Evolutionary conservation across 2,888 invertebrate species (phyloP).

Genomic region (Beris chalybata): DNA sequence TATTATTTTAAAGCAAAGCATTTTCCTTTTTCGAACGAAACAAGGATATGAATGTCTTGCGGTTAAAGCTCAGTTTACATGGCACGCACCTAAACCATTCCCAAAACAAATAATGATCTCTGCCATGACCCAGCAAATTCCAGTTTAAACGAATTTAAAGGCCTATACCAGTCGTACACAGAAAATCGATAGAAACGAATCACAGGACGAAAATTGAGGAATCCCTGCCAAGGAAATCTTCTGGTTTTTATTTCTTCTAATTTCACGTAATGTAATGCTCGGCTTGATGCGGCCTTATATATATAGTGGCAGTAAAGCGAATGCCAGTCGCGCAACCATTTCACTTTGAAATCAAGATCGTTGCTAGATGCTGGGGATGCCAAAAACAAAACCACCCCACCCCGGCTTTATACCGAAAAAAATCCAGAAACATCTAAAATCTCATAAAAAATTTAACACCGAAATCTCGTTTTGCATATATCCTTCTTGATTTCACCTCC

Average conservation of each 20-base stretch:
- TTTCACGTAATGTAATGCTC: slow-evolving; percentile 3
- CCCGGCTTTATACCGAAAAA: not conserved
- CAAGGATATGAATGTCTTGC: no score
- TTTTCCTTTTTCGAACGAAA: no score
- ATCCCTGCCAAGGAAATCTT: not conserved
- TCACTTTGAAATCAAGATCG: slow-evolving; percentile 35
- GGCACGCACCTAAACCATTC: no score
- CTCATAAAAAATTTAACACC: slow-evolving; percentile 38
- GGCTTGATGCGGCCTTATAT: no score
- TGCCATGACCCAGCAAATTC: no score
- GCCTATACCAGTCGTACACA: no score
- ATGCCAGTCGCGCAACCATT: slow-evolving; percentile 9
- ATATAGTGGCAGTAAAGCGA: not conserved
- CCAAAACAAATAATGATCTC: no score
- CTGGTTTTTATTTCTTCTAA: slow-evolving; percentile 5
- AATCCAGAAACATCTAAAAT: slow-evolving; percentile 25
- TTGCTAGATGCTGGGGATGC: slow-evolving; percentile 23
- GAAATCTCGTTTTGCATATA: slow-evolving; percentile 40
- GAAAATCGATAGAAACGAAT: slow-evolving; percentile 15
- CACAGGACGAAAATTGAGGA: slow-evolving; percentile 2
- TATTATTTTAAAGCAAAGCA: no score
- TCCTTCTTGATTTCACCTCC: slow-evolving; percentile 37
- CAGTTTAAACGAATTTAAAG: no score
- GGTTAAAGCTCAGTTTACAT: no score
- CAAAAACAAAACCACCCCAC: slow-evolving; percentile 16